Evolutionary conservation across 1,140 invertebrate species (phyloP).

Genomic region (Thaumatotibia leucotreta): DNA sequence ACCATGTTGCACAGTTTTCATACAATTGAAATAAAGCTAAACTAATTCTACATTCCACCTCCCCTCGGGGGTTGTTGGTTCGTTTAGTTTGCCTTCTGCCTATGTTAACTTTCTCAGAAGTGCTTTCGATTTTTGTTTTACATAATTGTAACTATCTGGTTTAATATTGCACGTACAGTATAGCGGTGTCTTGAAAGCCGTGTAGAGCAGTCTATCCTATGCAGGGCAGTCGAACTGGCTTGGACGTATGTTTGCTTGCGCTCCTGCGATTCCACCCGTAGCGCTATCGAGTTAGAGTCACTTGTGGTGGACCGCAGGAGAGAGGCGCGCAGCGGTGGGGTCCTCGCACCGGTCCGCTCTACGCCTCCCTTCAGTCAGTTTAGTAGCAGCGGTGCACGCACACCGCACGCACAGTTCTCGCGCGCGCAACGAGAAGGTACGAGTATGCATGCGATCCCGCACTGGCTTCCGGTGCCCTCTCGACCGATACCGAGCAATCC

Average conservation of each 20-base stretch:
- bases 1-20: too few relatives aligned
- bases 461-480: conserved; percentile 61
- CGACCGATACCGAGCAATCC: conserved; percentile 19
- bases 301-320: conserved; percentile 56
- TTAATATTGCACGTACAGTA: not conserved
- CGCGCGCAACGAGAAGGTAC: conserved; percentile 69
- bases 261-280: conserved; percentile 64
- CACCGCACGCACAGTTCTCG: conserved; percentile 71
- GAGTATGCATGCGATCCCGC: conserved; percentile 46
- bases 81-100: too few relatives aligned
- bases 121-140: not conserved
- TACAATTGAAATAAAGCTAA: too few relatives aligned
- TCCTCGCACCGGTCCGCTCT: conserved; percentile 49
- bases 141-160: not conserved
- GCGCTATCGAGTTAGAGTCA: conserved; percentile 63
- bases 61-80: too few relatives aligned
- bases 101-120: not conserved
- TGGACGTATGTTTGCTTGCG: conserved; percentile 29
- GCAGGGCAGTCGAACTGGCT: conserved; percentile 11
- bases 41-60: too few relatives aligned
- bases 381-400: conserved; percentile 72
- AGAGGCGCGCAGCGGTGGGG: conserved; percentile 62
- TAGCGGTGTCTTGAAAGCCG: conserved; percentile 13
- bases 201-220: conserved; percentile 15
- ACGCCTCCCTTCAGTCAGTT: conserved; percentile 58